Evolutionary conservation across 2,113 vertebrate genomes (phyloP).

Genomic region (Pseudorhombus dupliciocellatus): DNA sequence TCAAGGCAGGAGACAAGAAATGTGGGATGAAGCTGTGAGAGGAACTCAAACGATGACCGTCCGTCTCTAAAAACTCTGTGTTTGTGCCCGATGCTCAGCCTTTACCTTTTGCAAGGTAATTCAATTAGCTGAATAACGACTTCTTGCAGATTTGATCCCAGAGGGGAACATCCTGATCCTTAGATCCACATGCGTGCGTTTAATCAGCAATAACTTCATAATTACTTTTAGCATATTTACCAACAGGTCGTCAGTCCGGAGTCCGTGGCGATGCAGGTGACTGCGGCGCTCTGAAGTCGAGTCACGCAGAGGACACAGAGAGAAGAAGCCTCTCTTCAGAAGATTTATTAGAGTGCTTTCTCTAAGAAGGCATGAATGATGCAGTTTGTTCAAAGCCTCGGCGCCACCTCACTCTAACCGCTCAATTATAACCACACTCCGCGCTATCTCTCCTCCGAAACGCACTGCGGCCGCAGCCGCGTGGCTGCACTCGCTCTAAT

Average conservation of each 20-base stretch:
- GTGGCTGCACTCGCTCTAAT: slow-evolving; percentile 20
- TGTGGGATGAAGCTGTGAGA: slow-evolving; percentile 32
- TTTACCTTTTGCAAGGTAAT: not conserved
- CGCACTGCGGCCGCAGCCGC: not conserved
- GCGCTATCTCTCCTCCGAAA: slow-evolving; percentile 10
- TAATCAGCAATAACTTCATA: too few relatives aligned
- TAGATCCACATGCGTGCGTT: too few relatives aligned
- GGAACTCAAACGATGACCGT: too few relatives aligned
- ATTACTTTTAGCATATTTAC: not conserved
- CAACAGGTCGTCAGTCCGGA: not conserved
- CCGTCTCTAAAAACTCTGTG: too few relatives aligned
- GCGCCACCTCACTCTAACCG: slow-evolving; percentile 1
- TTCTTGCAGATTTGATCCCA: too few relatives aligned
- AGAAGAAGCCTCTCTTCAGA: not conserved
- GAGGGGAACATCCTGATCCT: too few relatives aligned
- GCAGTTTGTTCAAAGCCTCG: slow-evolving; percentile 14
- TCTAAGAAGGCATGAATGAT: slow-evolving; percentile 28
- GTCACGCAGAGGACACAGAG: not conserved
- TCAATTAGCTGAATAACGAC: not conserved
- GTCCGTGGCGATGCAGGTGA: not conserved
- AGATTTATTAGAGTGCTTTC: slow-evolving; percentile 28
- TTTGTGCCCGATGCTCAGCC: too few relatives aligned
- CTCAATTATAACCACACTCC: slow-evolving; percentile 21
- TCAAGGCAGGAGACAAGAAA: slow-evolving; percentile 24
- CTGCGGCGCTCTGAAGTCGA: not conserved